A percentile compares a stretch with the other conserved stretches of the same genome.
Conservation (phyloP, 2,113 vertebrate species). For the Gnathonemus echidnorhynchus region DNA sequence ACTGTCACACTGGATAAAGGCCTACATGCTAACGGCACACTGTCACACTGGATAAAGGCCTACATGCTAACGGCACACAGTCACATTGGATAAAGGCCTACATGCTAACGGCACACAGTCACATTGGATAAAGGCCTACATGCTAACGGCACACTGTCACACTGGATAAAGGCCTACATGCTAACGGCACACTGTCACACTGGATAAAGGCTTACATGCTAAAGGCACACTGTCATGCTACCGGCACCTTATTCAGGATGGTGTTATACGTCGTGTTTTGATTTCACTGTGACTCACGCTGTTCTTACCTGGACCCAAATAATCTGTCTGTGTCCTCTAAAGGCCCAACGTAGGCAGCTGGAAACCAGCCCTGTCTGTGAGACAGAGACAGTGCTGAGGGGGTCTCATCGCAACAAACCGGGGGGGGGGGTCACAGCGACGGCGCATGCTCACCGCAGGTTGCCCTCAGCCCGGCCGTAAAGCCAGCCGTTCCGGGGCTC, state of each 20-base stretch:
- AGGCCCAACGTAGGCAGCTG: constrained; percentile 80
- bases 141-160: neutral
- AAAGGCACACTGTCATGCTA: neutral
- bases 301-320: constrained; percentile 44
- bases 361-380: constrained; percentile 89
- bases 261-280: neutral
- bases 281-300: neutral
- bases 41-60: neutral
- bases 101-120: no score
- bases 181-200: no score
- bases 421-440: neutral
- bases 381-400: neutral
- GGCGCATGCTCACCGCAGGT: constrained; percentile 58
- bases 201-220: neutral
- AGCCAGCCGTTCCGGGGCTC: constrained; percentile 93
- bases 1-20: neutral
- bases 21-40: neutral
- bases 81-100: neutral
- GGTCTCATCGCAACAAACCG: neutral
- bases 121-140: neutral
- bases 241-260: neutral
- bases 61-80: neutral
- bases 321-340: constrained; percentile 50
- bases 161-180: neutral
- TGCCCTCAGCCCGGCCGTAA: constrained; percentile 81